These are phyloP conservation scores for Labia minor DNA, from an alignment of 2,888 invertebrate genomes.

Conservation along the genomic window DNA sequence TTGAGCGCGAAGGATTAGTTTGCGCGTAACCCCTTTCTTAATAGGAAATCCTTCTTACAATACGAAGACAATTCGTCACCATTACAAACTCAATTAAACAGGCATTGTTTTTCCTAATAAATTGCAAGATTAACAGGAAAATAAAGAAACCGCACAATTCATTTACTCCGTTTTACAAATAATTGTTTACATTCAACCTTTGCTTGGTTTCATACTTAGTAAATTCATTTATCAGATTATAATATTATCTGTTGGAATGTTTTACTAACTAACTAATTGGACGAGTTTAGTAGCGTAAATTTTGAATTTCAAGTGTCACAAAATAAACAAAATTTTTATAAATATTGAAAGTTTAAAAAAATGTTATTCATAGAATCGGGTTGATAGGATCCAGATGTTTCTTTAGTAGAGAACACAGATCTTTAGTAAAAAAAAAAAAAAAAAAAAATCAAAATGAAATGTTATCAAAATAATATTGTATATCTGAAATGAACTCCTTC, in stretches of 20 bases:
- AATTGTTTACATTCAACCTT: too few relatives aligned
- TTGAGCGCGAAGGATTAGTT: background rate
- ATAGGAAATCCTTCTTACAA: background rate
- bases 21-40: background rate
- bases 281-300: background rate
- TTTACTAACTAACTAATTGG: background rate
- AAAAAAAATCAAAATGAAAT: conserved; percentile 2
- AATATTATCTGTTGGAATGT: too few relatives aligned
- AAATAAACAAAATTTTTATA: conserved; percentile 13
- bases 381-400: background rate
- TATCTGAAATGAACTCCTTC: conserved; percentile 5
- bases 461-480: conserved; percentile 13
- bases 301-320: conserved; percentile 7
- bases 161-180: too few relatives aligned
- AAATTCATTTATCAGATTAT: too few relatives aligned
- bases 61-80: background rate
- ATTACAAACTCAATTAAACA: background rate
- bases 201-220: too few relatives aligned
- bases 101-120: background rate
- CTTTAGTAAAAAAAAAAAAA: background rate
- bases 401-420: background rate
- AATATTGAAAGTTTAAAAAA: conserved; percentile 13
- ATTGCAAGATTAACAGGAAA: too few relatives aligned
- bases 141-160: too few relatives aligned
- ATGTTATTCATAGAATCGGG: conserved; percentile 13